Base-by-base conservation (phyloP, 2,797 vertebrate species). In the Rhyacichthys aspro region DNA sequence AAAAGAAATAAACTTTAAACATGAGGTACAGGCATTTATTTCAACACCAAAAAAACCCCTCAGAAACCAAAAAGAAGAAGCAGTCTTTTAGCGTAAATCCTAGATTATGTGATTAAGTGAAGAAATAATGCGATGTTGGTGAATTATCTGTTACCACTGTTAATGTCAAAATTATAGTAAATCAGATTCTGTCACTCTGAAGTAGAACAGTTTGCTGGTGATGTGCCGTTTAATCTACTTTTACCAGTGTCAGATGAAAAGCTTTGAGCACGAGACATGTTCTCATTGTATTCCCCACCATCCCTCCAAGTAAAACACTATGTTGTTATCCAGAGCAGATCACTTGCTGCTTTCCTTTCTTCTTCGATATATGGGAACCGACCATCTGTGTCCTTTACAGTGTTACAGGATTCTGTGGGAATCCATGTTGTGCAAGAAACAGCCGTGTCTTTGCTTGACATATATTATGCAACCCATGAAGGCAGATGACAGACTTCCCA, bases 391-490 rank as follows among this genome's bases (percentile, higher is more conserved):
- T 45, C 54, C 36, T 42, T 52, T n/a, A 16, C 47, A 45, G 58
- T 73, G 61, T 84, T 72, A 9, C 72, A 58, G 10, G 72, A 63
- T 79, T 66, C 67, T 4, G 67, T 70, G 76, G 70, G 70, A 85
- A 68, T 67, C 54, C 14, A 43, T 15, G 55, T 57, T 47, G 56
- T 42, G 45, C 17, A 71, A 72, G 54, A 76, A 60, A 59, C 62
- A 59, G 64, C 73, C 50, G 4, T 59, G 60, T 76, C 72, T 78
- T 55, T 41, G 53, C 60, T 61, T 80, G 83, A 76, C 69, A 42
- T 59, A 12, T 38, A 71, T 86, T 83, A 83, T 60, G 72, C 63
- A 89, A 89, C 52, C 39, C 33, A 41, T 18, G 43, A 48, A 76
- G 70, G 53, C 58, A 78, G 50, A 69, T 69, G 76, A 71, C 47